Base-by-base conservation (phyloP, 2,797 vertebrate species). In the Cygnus olor region DNA sequence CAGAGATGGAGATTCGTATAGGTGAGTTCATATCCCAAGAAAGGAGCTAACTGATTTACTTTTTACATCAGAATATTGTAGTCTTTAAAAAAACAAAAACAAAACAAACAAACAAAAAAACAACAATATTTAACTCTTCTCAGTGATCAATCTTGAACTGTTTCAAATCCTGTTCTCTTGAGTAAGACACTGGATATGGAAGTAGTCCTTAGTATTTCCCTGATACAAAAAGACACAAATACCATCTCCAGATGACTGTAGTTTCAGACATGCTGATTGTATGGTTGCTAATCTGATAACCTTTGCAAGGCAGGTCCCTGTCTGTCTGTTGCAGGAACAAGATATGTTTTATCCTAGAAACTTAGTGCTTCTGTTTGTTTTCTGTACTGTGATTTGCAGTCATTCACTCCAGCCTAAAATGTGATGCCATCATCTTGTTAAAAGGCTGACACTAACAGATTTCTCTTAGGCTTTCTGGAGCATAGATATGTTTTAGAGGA, bases 1-100 rank as follows among this genome's bases (percentile, higher is more conserved):
- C 98, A 98, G 99, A 97, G 99, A 99, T 57, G 99, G 99, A 42
- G 99, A 99, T 98, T 99, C 99, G 7, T 99, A 99, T 94, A 99
- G 99, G 99, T 99, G 77, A 95, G 95, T 72, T 66, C 24, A 6
- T 14, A 4, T 15, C 70, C 57, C 6, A 1, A 8, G 49, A 64
- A 30, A 7, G 22, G 28, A 18, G 6, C 82, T 64, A 15, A 9
- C n/a, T 6, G 49, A 3, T 40, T 68, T 28, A 8, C 40, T 56
- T 42, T 56, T 36, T 5, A 1, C 30, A 6, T 34, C 19, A 38
- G n/a, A 72, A 4, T 18, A 2, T 20, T 61, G 42, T 58, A 47
- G 28, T 19, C 57, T 40, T 56, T 85, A 30, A 13, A 18, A 21
- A 38, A 77, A 77, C 51, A 15, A 53, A 12, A 47, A 44, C 16